Conservation (phyloP, 2,797 vertebrate genomes). For the Sternarchorhynchus goeldii region DNA sequence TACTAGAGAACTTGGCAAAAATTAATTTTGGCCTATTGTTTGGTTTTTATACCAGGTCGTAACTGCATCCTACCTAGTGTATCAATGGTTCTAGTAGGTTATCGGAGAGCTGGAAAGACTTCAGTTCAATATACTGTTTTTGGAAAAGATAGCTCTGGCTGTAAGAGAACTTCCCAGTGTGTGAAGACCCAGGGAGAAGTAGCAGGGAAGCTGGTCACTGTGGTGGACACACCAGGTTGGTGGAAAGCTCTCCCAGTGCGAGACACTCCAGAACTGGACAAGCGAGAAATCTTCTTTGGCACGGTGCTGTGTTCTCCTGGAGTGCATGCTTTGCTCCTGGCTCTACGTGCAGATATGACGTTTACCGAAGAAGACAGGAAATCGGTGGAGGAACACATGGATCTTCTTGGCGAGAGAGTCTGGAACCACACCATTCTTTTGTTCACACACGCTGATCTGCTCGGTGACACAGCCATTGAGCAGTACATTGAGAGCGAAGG, state of each 20-base stretch:
- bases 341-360: constrained; percentile 49
- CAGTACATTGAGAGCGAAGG: constrained; percentile 53
- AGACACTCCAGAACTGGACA: constrained; percentile 54
- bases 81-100: constrained; percentile 51
- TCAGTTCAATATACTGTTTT: constrained; percentile 50
- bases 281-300: constrained; percentile 51
- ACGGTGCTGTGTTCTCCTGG: constrained; percentile 58
- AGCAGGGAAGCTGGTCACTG: constrained; percentile 43
- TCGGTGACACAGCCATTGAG: constrained; percentile 46
- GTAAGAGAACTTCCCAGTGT: constrained; percentile 42
- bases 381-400: constrained; percentile 49
- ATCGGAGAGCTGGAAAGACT: constrained; percentile 52
- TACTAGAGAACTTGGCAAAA: neutral
- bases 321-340: constrained; percentile 64
- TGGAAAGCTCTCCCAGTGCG: constrained; percentile 45
- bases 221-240: constrained; percentile 58
- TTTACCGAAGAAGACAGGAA: constrained; percentile 51
- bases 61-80: constrained; percentile 33
- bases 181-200: constrained; percentile 42
- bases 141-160: constrained; percentile 7
- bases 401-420: constrained; percentile 42
- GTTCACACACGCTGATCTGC: constrained; percentile 54
- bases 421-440: constrained; percentile 53
- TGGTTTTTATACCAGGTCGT: constrained; percentile 31
- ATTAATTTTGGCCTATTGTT: neutral